Base-by-base conservation (phyloP, 2,888 invertebrate species). In the Oxyscelio sp. region DNA sequence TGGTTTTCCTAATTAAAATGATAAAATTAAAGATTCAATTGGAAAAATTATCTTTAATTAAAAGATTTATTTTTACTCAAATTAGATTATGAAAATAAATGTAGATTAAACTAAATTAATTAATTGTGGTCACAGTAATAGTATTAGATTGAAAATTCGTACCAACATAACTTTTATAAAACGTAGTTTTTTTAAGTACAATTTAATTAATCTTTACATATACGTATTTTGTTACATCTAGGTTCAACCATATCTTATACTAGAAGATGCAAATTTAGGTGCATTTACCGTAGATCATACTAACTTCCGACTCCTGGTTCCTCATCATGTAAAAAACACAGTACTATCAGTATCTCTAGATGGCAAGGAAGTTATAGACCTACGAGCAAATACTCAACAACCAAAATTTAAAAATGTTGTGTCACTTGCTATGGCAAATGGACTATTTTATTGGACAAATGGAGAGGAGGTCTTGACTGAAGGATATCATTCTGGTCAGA, bases 381-480 rank as follows among this genome's bases (percentile, higher is more conserved):
- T 98, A 65, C 95, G 97, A 61, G 96, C 95, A 17, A 97, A 97
- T 90, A 97, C 97, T 0, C 97, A 97, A 90, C 96, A 96, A 22
- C 96, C 97, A 0, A 96, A 96, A 94, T 97, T 98, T 90, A 95
- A 95, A 73, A 96, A 96, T 65, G 97, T 97, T 0, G 95, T 96
- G 8, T 98, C 98, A 4, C 95, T 98, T 80, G 97, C 97, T 0
- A 96, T 96, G 91, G 97, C 97, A 4, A 96, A 97, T 90, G 97
- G 97, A 6, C 95, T 97, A 11, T 98, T 98, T 92, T 98, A 97
- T 92, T 98, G 98, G 98, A 98, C 97, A 0, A 97, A 97, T 90
- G 97, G 97, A 0, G 95, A 95, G 65, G 96, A 96, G 90, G 96
- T 98, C 85, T 95, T 97, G 54, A 96, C 96, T 13, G 98, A 98